Evolutionary conservation across 1,140 invertebrate genomes (phyloP), one percentile per base, ranked within the genome.

Genomic region (Paramacrobiotus metropolitanus): DNA sequence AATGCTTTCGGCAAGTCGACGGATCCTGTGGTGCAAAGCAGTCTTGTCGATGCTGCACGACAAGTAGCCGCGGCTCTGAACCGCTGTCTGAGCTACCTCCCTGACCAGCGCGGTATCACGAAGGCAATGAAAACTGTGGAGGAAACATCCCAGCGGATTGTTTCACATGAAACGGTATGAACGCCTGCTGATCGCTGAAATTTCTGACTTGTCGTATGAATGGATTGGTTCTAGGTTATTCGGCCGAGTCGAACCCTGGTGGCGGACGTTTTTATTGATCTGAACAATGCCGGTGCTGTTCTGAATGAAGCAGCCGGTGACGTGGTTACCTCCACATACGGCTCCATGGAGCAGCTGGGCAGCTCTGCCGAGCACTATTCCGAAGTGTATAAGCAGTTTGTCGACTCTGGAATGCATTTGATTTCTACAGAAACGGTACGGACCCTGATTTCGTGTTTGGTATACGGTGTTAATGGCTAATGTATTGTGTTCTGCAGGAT

Each of bases 231-330:
- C n/a, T n/a, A n/a, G n/a, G n/a, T n/a, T n/a, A n/a, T n/a, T 21
- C 55, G 55, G 28, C 20, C 28, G 24, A 29, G 21, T 45, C 55
- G 21, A 45, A 15, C 24, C 20, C n/a, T n/a, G n/a, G 55, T 59
- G 28, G 20, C 24, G 21, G 86, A 90, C 70, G 76, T 91, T 1
- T 89, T 94, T 73, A 78, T 79, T 20, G 86, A 92, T 66, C 74
- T 96, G 29, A 85, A 82, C 67, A 78, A 80, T 55, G 83, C 86
- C 24, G 87, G 90, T 0, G 81, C 82, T 59, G 80, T 82, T 61
- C 74, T 95, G 48, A 91, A 85, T 75, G 81, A 82, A 62, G 82
- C 87, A 0, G 84, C 84, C 0, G 81, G 79, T n/a, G 81, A 82
- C 65, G 84, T 89, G 59, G 86, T 83, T 20, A 77, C 80, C 44